Evolutionary conservation across 2,888 invertebrate genomes (phyloP).

Genomic region (Galerucella pusilla): DNA sequence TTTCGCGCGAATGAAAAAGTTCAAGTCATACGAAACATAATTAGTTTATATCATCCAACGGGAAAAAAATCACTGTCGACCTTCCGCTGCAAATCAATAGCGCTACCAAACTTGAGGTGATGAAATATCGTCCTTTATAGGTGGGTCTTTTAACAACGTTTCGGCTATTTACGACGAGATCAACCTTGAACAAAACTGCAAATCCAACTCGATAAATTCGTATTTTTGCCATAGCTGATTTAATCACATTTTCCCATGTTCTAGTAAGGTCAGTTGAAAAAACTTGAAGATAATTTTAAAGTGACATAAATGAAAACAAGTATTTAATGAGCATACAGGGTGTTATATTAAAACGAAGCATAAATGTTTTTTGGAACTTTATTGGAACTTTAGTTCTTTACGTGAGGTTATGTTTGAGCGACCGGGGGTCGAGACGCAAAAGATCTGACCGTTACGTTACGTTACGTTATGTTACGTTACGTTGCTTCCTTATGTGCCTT

Average conservation of each 20-base stretch:
- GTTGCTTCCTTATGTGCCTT: too few species aligned
- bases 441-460: too few species aligned
- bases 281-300: background rate
- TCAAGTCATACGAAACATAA: slow-evolving; percentile 17
- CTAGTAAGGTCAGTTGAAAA: background rate
- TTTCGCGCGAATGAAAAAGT: slow-evolving; percentile 8
- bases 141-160: slow-evolving; percentile 2
- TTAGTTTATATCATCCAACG: slow-evolving; percentile 19
- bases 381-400: too few species aligned
- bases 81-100: slow-evolving; percentile 22
- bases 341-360: background rate
- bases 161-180: slow-evolving; percentile 11
- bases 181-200: slow-evolving; percentile 23
- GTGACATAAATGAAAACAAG: background rate
- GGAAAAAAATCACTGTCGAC: slow-evolving; percentile 20
- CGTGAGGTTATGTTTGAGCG: too few species aligned
- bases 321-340: background rate
- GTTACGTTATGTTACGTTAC: too few species aligned
- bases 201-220: slow-evolving; percentile 7
- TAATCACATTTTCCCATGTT: background rate
- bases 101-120: slow-evolving; percentile 3
- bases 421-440: too few species aligned
- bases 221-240: background rate
- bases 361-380: too few species aligned
- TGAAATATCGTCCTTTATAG: slow-evolving; percentile 15